Percentiles rank a stretch among this genome's conserved stretches.
These are phyloP conservation scores for Amphipoea oculea DNA, from an alignment of 2,888 invertebrate genomes.

Conservation along the genomic window DNA sequence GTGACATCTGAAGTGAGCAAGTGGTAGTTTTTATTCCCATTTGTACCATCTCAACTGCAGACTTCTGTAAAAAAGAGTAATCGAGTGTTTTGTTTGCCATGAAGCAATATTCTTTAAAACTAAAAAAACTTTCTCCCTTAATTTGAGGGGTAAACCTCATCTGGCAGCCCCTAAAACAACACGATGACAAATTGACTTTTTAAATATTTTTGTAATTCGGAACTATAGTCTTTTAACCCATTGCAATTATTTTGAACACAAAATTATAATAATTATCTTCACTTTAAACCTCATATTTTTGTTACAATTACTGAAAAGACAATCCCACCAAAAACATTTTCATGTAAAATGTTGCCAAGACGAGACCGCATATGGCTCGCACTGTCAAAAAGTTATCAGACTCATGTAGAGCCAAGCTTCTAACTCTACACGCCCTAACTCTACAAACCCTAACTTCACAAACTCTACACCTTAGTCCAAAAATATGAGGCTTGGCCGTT, in stretches of 20 bases:
- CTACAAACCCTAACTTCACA: too few relatives aligned
- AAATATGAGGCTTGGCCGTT: too few relatives aligned
- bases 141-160: too few relatives aligned
- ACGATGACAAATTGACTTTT: slow-evolving; percentile 3
- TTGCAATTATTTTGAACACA: not conserved
- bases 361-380: too few relatives aligned
- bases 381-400: too few relatives aligned
- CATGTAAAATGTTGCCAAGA: too few relatives aligned
- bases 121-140: not conserved
- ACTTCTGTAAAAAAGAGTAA: not conserved
- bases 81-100: not conserved
- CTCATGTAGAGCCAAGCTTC: too few relatives aligned
- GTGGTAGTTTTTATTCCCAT: not conserved
- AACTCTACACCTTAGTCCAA: too few relatives aligned
- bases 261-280: not conserved
- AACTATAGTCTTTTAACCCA: not conserved
- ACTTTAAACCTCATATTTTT: not conserved
- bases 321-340: too few relatives aligned
- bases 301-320: not conserved
- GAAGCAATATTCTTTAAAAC: not conserved
- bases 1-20: not conserved
- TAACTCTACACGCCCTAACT: too few relatives aligned
- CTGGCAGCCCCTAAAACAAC: slow-evolving; percentile 1
- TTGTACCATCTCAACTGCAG: not conserved
- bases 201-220: not conserved